Conservation (phyloP, 2,888 invertebrate genomes). For the Amorpha juglandis region DNA sequence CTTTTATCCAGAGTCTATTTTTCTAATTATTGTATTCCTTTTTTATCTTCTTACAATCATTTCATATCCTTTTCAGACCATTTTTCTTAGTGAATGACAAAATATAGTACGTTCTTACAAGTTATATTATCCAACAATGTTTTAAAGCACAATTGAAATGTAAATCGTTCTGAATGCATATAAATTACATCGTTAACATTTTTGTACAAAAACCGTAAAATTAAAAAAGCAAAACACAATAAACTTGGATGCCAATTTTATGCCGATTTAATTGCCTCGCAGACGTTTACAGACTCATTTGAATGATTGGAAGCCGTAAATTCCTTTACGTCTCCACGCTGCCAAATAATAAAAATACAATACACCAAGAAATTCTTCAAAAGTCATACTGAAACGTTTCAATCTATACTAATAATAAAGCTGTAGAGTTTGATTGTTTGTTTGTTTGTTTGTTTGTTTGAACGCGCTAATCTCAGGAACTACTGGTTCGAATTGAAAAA, state of each 20-base stretch:
- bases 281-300: constrained; percentile 19
- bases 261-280: constrained; percentile 17
- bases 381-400: neutral
- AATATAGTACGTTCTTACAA: too few species aligned
- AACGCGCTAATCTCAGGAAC: too few species aligned
- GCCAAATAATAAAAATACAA: constrained; percentile 17
- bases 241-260: constrained; percentile 5
- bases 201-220: constrained; percentile 19
- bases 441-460: too few species aligned
- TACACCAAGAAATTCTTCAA: neutral
- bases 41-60: too few species aligned
- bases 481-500: too few species aligned
- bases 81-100: too few species aligned
- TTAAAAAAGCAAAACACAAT: constrained; percentile 5
- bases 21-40: too few species aligned
- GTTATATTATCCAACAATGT: neutral
- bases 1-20: too few species aligned
- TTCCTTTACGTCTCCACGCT: constrained; percentile 5
- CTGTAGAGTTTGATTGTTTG: too few species aligned
- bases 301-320: constrained; percentile 16
- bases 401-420: too few species aligned
- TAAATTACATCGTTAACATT: constrained; percentile 13
- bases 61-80: too few species aligned
- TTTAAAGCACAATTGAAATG: neutral
- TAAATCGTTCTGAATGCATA: constrained; percentile 9